phyloP scores from a whole-genome alignment of 2,113 vertebrate genomes.

The Elephantulus edwardii region DNA sequence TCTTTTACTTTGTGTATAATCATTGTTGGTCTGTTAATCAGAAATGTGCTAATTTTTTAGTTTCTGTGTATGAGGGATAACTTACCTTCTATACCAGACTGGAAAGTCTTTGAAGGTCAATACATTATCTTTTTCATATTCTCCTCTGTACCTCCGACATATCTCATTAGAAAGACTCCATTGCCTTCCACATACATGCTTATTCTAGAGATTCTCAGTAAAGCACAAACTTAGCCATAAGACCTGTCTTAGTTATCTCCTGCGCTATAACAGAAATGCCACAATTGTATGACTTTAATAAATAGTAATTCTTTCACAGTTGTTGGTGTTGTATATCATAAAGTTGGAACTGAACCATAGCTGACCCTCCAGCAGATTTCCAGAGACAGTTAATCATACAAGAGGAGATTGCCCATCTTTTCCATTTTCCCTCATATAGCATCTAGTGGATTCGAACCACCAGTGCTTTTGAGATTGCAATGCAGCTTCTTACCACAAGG shows the following conservation, averaged over 20 bases:
- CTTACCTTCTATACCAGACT: not conserved
- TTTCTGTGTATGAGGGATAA: not conserved
- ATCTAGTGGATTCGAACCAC: too few relatives aligned
- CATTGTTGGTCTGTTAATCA: not conserved
- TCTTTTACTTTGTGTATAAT: not conserved
- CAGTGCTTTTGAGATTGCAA: too few relatives aligned
- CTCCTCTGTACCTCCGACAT: not conserved
- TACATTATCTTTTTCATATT: not conserved
- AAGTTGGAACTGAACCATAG: too few relatives aligned
- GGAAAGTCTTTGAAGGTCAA: constrained; percentile 7
- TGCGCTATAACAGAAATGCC: too few relatives aligned
- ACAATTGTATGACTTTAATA: too few relatives aligned
- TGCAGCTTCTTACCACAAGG: too few relatives aligned
- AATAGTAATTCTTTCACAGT: too few relatives aligned
- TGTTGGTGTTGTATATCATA: too few relatives aligned
- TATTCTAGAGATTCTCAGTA: not conserved
- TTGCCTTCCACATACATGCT: not conserved
- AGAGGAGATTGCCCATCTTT: too few relatives aligned
- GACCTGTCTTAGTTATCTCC: not conserved
- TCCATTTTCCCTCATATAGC: too few relatives aligned
- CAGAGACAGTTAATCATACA: too few relatives aligned
- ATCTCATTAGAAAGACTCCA: not conserved
- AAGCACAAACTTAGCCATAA: not conserved
- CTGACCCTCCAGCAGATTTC: too few relatives aligned
- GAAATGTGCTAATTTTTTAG: not conserved